A percentile compares a stretch with the other conserved stretches of the same genome.
Evolutionary conservation across 2,113 vertebrate species (phyloP).

Genomic region (Mobula hypostoma): DNA sequence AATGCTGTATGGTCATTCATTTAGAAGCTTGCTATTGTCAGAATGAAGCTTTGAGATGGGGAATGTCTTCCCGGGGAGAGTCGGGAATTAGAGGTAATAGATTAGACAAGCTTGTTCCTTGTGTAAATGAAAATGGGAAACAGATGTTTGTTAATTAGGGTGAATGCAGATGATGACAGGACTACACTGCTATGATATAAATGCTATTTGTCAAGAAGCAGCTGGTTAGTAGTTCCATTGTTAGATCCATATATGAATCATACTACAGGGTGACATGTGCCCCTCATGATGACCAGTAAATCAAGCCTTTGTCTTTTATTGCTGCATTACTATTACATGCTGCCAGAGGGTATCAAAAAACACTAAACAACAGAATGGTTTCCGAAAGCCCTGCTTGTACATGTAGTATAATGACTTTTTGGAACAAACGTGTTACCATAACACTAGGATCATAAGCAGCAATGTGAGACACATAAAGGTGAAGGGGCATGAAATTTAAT

Average conservation of each 20-base stretch:
- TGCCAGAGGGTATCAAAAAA: conserved; percentile 6
- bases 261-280: conserved; percentile 9
- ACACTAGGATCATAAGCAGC: too few relatives aligned
- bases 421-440: background rate
- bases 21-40: conserved; percentile 39
- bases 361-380: background rate
- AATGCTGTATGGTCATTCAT: conserved; percentile 23
- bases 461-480: background rate
- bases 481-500: background rate
- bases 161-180: conserved; percentile 99
- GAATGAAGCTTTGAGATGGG: conserved; percentile 65
- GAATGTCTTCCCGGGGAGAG: conserved; percentile 82
- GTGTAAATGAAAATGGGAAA: conserved; percentile 91
- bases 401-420: background rate
- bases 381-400: background rate
- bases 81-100: conserved; percentile 89
- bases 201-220: conserved; percentile 82
- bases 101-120: conserved; percentile 88
- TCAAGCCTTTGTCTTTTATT: conserved; percentile 6
- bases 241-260: conserved; percentile 43
- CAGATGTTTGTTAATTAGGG: conserved; percentile 99
- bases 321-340: too few relatives aligned
- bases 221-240: conserved; percentile 85
- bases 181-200: conserved; percentile 79
- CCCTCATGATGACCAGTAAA: background rate